Evolutionary conservation across 2,888 invertebrate species (phyloP).

Genomic region (Torymus texanus): DNA sequence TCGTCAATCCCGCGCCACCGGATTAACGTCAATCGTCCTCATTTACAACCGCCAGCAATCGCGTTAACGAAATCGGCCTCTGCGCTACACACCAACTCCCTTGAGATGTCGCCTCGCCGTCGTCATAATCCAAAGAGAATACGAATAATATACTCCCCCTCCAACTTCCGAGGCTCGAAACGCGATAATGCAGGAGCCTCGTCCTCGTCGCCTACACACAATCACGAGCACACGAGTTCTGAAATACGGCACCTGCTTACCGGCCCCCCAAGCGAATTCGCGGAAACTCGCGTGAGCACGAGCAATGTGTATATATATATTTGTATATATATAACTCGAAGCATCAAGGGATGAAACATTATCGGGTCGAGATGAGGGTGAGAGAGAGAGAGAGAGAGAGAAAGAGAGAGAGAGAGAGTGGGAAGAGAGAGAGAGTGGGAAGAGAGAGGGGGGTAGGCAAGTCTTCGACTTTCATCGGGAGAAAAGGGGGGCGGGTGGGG

Average conservation of each 20-base stretch:
- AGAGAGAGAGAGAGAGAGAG: no score
- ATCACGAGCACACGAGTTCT: not conserved
- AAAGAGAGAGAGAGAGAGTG: no score
- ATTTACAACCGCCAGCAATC: not conserved
- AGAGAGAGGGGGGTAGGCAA: no score
- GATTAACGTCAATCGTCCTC: not conserved
- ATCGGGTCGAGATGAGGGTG: slow-evolving; percentile 14
- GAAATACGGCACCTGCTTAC: slow-evolving; percentile 17
- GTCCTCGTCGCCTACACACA: not conserved
- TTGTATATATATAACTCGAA: not conserved
- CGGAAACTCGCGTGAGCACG: not conserved
- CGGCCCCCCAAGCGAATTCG: slow-evolving; percentile 14
- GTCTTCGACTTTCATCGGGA: no score
- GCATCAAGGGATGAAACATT: slow-evolving; percentile 40
- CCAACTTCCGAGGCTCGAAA: not conserved
- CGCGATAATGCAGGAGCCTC: slow-evolving; percentile 29
- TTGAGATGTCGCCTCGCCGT: not conserved
- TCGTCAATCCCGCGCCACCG: no score
- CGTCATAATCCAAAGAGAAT: slow-evolving; percentile 23
- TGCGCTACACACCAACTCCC: not conserved
- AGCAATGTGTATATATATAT: no score
- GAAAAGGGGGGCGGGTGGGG: no score
- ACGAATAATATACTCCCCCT: slow-evolving; percentile 9
- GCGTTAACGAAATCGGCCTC: not conserved
- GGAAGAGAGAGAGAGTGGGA: no score